Evolutionary conservation across 2,888 invertebrate species (phyloP).

Genomic region (Polymixis lichenea): DNA sequence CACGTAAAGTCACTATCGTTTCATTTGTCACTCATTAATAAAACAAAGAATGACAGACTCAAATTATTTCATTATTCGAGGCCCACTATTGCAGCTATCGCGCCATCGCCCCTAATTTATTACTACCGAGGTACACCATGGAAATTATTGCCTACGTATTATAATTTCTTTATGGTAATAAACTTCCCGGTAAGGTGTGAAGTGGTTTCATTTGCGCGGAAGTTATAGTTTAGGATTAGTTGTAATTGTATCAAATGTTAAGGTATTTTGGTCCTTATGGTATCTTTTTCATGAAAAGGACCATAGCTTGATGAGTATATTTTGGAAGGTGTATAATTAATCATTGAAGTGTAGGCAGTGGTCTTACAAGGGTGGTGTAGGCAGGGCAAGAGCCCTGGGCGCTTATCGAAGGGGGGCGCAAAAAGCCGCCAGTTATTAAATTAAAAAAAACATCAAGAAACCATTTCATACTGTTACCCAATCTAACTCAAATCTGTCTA

Average conservation of each 20-base stretch:
- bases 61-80: conserved; percentile 82
- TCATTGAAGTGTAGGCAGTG: too few species aligned
- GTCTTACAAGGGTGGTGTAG: too few species aligned
- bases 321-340: too few species aligned
- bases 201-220: conserved; percentile 66
- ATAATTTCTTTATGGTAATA: conserved; percentile 79
- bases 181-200: conserved; percentile 70
- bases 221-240: conserved; percentile 35
- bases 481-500: too few species aligned
- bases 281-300: background rate
- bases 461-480: too few species aligned
- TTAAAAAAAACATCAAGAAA: too few species aligned
- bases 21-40: conserved; percentile 70
- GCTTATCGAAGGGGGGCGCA: too few species aligned
- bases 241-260: background rate
- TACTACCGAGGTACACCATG: conserved; percentile 32
- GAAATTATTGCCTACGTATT: conserved; percentile 71
- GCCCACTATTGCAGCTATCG: conserved; percentile 78
- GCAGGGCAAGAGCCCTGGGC: too few species aligned
- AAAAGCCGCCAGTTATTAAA: too few species aligned
- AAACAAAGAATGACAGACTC: conserved; percentile 74
- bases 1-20: conserved; percentile 35
- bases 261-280: background rate
- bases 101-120: conserved; percentile 74
- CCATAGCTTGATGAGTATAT: background rate